These are phyloP conservation scores for Rhamphomyia laevipes DNA, from an alignment of 2,888 invertebrate species.

Conservation along the genomic window DNA sequence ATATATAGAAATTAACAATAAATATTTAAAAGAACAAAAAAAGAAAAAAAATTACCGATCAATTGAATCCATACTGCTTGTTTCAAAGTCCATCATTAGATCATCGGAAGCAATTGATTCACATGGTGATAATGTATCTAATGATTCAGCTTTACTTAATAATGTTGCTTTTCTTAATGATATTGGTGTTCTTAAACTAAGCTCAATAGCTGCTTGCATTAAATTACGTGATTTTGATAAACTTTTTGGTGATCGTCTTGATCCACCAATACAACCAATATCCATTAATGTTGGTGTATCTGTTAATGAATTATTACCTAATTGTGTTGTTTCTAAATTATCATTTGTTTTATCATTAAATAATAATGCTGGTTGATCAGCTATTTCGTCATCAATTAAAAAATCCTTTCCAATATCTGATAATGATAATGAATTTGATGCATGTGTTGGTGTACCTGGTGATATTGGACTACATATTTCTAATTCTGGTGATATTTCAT, in stretches of 20 bases:
- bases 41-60: slow-evolving; percentile 23
- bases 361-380: slow-evolving; percentile 75
- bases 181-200: slow-evolving; percentile 34
- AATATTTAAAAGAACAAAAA: not conserved
- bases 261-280: slow-evolving; percentile 29
- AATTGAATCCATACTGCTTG: slow-evolving; percentile 37
- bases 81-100: slow-evolving; percentile 75
- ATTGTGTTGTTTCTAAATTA: slow-evolving; percentile 19
- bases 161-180: slow-evolving; percentile 32
- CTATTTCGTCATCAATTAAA: slow-evolving; percentile 80
- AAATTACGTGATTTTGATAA: slow-evolving; percentile 30
- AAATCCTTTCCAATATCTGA: slow-evolving; percentile 66
- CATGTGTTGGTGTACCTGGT: slow-evolving; percentile 68
- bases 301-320: slow-evolving; percentile 30
- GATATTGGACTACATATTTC: slow-evolving; percentile 43
- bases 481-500: slow-evolving; percentile 38
- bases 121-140: slow-evolving; percentile 72
- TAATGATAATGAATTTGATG: slow-evolving; percentile 66
- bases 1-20: not conserved
- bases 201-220: slow-evolving; percentile 35
- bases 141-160: slow-evolving; percentile 53
- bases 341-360: slow-evolving; percentile 51
- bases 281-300: slow-evolving; percentile 38
- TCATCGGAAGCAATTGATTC: slow-evolving; percentile 79
- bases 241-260: slow-evolving; percentile 27